These are phyloP conservation scores for Lordiphosa collinella DNA, from an alignment of 1,140 invertebrate species.

Conservation along the genomic window DNA sequence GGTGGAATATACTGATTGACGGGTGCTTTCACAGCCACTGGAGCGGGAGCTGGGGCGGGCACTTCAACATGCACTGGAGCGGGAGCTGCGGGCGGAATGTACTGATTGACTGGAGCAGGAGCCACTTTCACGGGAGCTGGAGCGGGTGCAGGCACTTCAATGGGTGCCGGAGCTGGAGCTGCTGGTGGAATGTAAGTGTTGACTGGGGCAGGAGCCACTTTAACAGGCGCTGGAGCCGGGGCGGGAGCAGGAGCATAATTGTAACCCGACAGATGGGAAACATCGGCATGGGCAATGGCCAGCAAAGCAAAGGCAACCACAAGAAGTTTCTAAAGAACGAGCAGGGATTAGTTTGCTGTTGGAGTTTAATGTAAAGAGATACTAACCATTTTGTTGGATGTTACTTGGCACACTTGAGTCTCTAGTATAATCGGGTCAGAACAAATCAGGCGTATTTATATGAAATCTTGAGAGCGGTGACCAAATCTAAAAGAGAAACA, in stretches of 20 bases:
- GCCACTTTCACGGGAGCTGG: not conserved
- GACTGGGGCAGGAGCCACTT: constrained; percentile 5
- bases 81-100: constrained; percentile 43
- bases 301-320: constrained; percentile 59
- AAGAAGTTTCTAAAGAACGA: constrained; percentile 55
- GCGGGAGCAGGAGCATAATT: constrained; percentile 41
- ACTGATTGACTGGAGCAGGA: constrained; percentile 12
- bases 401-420: constrained; percentile 49
- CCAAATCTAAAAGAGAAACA: constrained; percentile 15
- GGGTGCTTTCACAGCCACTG: constrained; percentile 8
- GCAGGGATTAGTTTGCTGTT: not conserved
- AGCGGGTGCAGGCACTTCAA: constrained; percentile 34
- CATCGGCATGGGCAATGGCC: constrained; percentile 70
- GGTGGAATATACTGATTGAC: constrained; percentile 45
- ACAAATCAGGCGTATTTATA: constrained; percentile 51
- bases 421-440: constrained; percentile 35
- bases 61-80: constrained; percentile 14
- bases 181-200: constrained; percentile 42
- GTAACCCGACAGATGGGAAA: constrained; percentile 70
- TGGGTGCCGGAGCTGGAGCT: constrained; percentile 20
- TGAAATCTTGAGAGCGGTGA: constrained; percentile 30
- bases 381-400: constrained; percentile 60
- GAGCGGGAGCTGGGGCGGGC: constrained; percentile 38
- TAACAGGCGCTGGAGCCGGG: constrained; percentile 6
- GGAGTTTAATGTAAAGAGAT: not conserved